Evolutionary conservation across 2,888 invertebrate genomes (phyloP), one percentile per base, ranked within the genome.

Genomic region (Agonum fuliginosum): DNA sequence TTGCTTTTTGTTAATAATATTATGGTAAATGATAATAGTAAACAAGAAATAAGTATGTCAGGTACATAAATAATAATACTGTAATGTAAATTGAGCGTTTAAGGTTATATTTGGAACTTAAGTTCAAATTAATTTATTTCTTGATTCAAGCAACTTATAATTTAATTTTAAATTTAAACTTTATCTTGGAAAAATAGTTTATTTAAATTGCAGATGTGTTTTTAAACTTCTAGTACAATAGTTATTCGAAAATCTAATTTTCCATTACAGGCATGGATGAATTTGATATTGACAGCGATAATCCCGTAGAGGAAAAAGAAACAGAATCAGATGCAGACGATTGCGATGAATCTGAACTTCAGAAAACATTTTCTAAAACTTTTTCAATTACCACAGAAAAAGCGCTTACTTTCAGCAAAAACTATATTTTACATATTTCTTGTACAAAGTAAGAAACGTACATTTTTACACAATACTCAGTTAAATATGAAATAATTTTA

Each of bases 381-480:
- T 86, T 83, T 75, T 80, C 78, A 37, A 78, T 82, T 78, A 84
- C 78, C 1, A 83, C 85, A 34, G 91, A 93, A 85, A 89, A 88
- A 65, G 86, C 88, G 0, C 87, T 91, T 30, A 88, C 90, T 0
- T 81, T 88, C 0, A 87, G 89, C 27, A 88, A 90, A 78, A 88
- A 89, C 1, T 94, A 93, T 82, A 87, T 93, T 69, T 88, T 93
- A 51, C 89, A 89, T 75, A 83, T 93, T 79, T 87, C 88, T 80
- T 90, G 89, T 1, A 89, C 90, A 71, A 88, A 87, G 92, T 91
- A 86, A 79, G 81, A 37, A 0, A 30, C 20, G 3, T 72, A 20
- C n/a, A n/a, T n/a, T n/a, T n/a, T n/a, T n/a, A n/a, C n/a, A n/a
- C n/a, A n/a, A n/a, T n/a, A n/a, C n/a, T n/a, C n/a, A n/a, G n/a